A percentile compares a stretch with the other conserved stretches of the same genome.
Evolutionary conservation across 2,113 vertebrate species (phyloP).

Genomic region (Myocastor coypus): DNA sequence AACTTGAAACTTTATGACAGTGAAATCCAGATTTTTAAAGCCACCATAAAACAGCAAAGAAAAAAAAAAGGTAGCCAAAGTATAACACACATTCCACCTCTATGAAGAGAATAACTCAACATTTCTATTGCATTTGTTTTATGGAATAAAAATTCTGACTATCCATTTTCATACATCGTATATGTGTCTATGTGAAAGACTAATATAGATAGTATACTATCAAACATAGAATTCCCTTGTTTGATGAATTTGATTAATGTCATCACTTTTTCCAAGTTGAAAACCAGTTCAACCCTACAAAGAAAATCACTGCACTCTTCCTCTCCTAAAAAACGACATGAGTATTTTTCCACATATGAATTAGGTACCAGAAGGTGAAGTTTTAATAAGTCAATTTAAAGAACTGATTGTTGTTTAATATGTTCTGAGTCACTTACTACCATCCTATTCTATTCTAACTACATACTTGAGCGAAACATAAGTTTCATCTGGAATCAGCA

Average conservation of each 20-base stretch:
- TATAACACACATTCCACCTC: background rate
- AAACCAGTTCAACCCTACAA: background rate
- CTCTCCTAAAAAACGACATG: background rate
- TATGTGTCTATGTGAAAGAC: background rate
- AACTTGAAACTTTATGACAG: background rate
- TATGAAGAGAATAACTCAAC: background rate
- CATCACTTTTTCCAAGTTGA: background rate
- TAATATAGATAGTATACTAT: background rate
- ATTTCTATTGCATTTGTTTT: conserved; percentile 20
- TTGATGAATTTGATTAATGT: background rate
- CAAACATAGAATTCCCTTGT: background rate
- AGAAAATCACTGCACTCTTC: background rate
- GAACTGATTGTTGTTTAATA: background rate
- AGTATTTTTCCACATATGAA: conserved; percentile 32
- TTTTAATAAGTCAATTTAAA: background rate
- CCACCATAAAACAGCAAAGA: background rate
- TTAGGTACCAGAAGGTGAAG: background rate
- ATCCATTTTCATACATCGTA: background rate
- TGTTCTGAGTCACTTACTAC: conserved; percentile 60
- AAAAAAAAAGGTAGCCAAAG: background rate
- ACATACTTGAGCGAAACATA: background rate
- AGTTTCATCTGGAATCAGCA: conserved; percentile 52
- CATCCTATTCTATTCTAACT: background rate
- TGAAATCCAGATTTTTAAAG: conserved; percentile 2
- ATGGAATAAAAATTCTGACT: conserved; percentile 26